Base-by-base conservation (phyloP, 2,888 invertebrate genomes). In the Bombyx huttoni region DNA sequence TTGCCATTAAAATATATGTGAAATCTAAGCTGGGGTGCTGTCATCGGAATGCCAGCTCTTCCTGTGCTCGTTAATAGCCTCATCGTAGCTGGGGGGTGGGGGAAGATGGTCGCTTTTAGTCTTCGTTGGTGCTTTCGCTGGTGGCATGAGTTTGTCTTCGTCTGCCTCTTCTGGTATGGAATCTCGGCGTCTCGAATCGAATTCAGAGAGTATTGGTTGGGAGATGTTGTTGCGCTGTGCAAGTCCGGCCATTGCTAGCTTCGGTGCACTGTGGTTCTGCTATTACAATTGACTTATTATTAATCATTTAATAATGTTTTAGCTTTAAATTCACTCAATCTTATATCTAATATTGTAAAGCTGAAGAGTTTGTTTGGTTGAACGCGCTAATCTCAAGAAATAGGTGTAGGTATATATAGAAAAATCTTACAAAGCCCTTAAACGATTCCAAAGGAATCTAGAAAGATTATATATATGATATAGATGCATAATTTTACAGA, bases 91-190 rank as follows among this genome's bases (percentile, higher is more conserved):
- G 0, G 86, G 87, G 0, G 85, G 86, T 14, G 84, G 81, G 3
- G 78, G 81, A 7, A 83, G 57, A 49, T 80, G 74, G 45, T 75
- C 82, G 53, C 81, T 83, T 51, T 77, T 82, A n/a, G 83, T 81
- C 52, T 84, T 83, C 0, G 71, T 68, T 3, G 80, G 75, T 14
- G 71, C 70, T 53, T 75, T 75, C 34, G 77, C 63, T 14, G 73
- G 64, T 0, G 62, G 68, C 0, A 75, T 72, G 9, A 87, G 62
- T 1, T 76, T 70, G 49, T 89, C 89, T 57, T 89, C 89, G 50
- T 89, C 89, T 0, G 83, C 83, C 62, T 92, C 92, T 64, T 92
- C 92, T 0, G 91, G 91, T 53, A 92, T 92, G n/a, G 91, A 90
- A 67, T 91, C 91, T 9, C 90, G 83, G 8, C 90, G 87, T 6